A percentile compares a stretch with the other conserved stretches of the same genome.
phyloP scores from a whole-genome alignment of 2,797 vertebrate genomes.

The Lateolabrax maculatus region DNA sequence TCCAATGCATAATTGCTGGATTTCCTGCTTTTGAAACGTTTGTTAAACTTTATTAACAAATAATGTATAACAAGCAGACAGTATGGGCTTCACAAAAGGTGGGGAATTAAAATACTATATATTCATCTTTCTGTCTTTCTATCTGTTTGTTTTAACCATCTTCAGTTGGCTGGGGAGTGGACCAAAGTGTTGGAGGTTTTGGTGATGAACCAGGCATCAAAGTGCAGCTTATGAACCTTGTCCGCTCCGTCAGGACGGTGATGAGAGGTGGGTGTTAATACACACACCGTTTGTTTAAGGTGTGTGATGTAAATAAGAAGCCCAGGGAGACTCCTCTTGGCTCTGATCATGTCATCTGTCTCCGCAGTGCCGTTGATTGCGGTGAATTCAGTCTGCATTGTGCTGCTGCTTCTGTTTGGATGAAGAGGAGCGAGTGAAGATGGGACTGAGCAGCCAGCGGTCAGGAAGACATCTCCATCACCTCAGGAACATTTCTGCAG shows the following conservation, averaged over 20 bases:
- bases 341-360: neutral
- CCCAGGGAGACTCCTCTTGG: neutral
- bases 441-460: neutral
- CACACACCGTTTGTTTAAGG: too few species aligned
- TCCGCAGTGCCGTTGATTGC: conserved; percentile 92
- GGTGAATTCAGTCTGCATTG: conserved; percentile 91
- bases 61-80: neutral
- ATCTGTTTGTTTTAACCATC: neutral
- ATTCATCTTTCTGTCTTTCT: neutral
- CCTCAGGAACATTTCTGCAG: conserved; percentile 56
- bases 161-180: conserved; percentile 94
- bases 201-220: conserved; percentile 96
- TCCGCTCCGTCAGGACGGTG: conserved; percentile 93
- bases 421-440: conserved; percentile 75
- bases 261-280: conserved; percentile 89
- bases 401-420: conserved; percentile 93
- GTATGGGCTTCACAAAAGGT: neutral
- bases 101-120: neutral
- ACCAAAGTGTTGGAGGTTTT: conserved; percentile 94
- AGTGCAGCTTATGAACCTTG: conserved; percentile 92
- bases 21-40: neutral
- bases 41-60: conserved; percentile 1
- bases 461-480: conserved; percentile 28
- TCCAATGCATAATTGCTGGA: too few species aligned
- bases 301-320: too few species aligned